Percentiles rank a stretch among this genome's conserved stretches.
Conservation (phyloP, 1,140 invertebrate genomes). For the Acromyrmex heyeri region DNA sequence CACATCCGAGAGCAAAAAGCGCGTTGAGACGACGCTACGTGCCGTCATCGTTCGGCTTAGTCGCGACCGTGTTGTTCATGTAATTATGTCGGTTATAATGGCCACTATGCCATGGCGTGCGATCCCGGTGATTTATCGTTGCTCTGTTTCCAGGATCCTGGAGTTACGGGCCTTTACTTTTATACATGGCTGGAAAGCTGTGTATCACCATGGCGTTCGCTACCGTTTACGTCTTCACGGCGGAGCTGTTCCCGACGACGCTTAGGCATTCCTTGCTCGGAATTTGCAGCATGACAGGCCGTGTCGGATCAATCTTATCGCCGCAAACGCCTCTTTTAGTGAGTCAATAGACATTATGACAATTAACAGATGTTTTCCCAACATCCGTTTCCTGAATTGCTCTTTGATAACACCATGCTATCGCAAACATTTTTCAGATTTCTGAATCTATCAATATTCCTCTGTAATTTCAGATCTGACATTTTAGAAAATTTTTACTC, state of each 20-base stretch:
- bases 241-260: conserved; percentile 91
- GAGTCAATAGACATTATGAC: conserved; percentile 69
- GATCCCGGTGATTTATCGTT: conserved; percentile 42
- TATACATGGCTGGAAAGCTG: conserved; percentile 92
- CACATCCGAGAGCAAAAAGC: conserved; percentile 25
- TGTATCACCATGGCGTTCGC: conserved; percentile 91
- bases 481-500: background rate
- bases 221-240: conserved; percentile 90
- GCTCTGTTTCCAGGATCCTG: conserved; percentile 69
- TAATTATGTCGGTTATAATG: conserved; percentile 51
- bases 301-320: conserved; percentile 90
- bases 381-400: background rate
- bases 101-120: background rate
- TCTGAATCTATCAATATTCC: background rate
- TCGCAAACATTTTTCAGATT: background rate
- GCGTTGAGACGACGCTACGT: conserved; percentile 16
- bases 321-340: conserved; percentile 90
- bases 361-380: background rate
- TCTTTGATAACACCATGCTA: background rate
- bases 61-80: conserved; percentile 11
- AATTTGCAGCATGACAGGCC: conserved; percentile 90
- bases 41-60: conserved; percentile 28
- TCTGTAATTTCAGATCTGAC: background rate
- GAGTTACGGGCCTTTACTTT: conserved; percentile 83
- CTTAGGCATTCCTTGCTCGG: conserved; percentile 89